Percentiles rank a stretch among this genome's conserved stretches.
Evolutionary conservation across 2,888 invertebrate species (phyloP).

Genomic region (Anoncus sp.): DNA sequence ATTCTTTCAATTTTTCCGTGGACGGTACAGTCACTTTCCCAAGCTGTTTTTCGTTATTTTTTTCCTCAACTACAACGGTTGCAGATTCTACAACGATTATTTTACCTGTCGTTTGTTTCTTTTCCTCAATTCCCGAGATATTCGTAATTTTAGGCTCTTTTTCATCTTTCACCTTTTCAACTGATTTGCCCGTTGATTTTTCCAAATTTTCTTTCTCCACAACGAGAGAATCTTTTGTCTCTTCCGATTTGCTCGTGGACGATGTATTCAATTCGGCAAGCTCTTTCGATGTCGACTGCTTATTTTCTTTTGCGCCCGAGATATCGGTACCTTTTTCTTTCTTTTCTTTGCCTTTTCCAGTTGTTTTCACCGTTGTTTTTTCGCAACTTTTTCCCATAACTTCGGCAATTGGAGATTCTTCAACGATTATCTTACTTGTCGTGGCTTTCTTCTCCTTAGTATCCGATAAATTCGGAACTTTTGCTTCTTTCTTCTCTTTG

Average conservation of each 20-base stretch:
- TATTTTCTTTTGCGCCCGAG: too few species aligned
- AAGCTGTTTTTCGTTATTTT: constrained; percentile 5
- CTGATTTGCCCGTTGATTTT: constrained; percentile 3
- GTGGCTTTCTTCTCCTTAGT: constrained; percentile 31
- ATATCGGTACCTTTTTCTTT: too few species aligned
- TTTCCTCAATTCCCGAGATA: constrained; percentile 41
- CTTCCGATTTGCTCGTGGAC: constrained; percentile 19
- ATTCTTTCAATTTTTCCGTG: background rate
- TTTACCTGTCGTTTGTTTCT: constrained; percentile 72
- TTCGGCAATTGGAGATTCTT: background rate
- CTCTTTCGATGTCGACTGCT: too few species aligned
- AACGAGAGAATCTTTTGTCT: constrained; percentile 7
- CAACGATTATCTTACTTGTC: constrained; percentile 5
- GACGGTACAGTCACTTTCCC: background rate
- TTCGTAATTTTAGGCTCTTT: constrained; percentile 8
- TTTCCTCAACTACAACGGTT: background rate
- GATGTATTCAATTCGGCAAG: too few species aligned
- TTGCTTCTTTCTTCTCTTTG: constrained; percentile 43
- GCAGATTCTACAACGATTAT: background rate
- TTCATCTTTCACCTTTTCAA: constrained; percentile 5
- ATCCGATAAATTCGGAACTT: constrained; percentile 1
- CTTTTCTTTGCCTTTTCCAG: background rate
- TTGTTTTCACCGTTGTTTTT: background rate
- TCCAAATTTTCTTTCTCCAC: constrained; percentile 3
- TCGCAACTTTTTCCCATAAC: constrained; percentile 24